These are phyloP conservation scores for Cantharis lateralis DNA, from an alignment of 2,888 invertebrate genomes.

Conservation along the genomic window DNA sequence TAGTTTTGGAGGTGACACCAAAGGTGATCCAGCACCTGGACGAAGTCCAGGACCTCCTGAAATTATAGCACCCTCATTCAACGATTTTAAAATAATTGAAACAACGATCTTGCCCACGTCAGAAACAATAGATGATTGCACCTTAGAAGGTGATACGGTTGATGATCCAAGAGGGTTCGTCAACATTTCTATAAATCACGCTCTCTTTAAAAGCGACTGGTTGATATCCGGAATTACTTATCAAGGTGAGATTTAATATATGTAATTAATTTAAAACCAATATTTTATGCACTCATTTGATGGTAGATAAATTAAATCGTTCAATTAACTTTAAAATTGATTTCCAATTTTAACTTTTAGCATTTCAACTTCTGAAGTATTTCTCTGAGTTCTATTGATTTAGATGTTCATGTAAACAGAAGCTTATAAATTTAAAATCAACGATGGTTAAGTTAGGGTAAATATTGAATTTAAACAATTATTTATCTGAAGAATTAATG, in stretches of 20 bases:
- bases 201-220: slow-evolving; percentile 58
- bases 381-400: background rate
- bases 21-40: slow-evolving; percentile 69
- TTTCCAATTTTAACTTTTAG: background rate
- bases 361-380: background rate
- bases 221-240: slow-evolving; percentile 62
- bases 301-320: background rate
- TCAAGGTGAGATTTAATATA: slow-evolving; percentile 60
- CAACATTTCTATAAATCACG: slow-evolving; percentile 60
- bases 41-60: slow-evolving; percentile 67
- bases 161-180: slow-evolving; percentile 57
- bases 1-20: slow-evolving; percentile 53
- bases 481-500: background rate
- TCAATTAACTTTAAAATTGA: background rate
- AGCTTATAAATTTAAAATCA: background rate
- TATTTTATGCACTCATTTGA: background rate
- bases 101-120: slow-evolving; percentile 28
- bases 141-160: slow-evolving; percentile 48
- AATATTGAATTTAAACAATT: background rate
- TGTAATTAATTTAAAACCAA: background rate
- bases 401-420: background rate
- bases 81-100: slow-evolving; percentile 12
- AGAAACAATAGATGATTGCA: slow-evolving; percentile 26
- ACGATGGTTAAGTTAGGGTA: background rate
- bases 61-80: slow-evolving; percentile 11